Base-by-base conservation (phyloP, 2,888 invertebrate species). In the Meganola albula region DNA sequence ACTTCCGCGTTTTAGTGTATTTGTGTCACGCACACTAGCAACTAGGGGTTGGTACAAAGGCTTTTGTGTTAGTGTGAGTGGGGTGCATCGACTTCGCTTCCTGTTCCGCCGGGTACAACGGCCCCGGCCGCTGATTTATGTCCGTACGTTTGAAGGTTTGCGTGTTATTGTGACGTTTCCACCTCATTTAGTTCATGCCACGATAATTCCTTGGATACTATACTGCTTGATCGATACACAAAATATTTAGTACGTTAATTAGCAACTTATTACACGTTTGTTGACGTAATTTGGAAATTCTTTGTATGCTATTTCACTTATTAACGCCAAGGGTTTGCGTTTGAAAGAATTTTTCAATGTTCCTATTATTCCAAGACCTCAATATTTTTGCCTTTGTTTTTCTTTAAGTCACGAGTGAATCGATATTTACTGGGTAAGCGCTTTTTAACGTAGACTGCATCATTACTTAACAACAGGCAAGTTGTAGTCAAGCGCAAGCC, bases 81-180 rank as follows among this genome's bases (percentile, higher is more conserved):
- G 77, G 80, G 84, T 85, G 84, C 84, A 85, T 76, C 78, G 83
- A 82, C 84, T 79, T 57, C 47, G 74, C 67, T 83, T 80, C 83
- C 83, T 70, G 72, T 66, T 71, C n/a, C 64, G 70, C 63, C 60
- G 76, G 73, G 84, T 79, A 78, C 77, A 79, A 78, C 73, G 83
- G 76, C 83, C 82, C 56, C 73, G 49, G 68, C 42, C 50, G n/a
- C 59, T 79, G 83, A 83, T 83, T 82, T 83, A 80, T 73, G 75
- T 62, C 53, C 65, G 61, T 56, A 49, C 58, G 68, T 62, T 65
- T 62, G 70, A 70, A 74, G 75, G 76, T 65, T 78, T 65, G 83
- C 83, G 79, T 83, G 83, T 53, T 70, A 63, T 67, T 65, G 64
- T 76, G 71, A 76, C 72, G 70, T 77, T 75, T 58, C 53, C 40